Conservation (phyloP, 2,113 vertebrate genomes). For the Myrmecobius fasciatus region DNA sequence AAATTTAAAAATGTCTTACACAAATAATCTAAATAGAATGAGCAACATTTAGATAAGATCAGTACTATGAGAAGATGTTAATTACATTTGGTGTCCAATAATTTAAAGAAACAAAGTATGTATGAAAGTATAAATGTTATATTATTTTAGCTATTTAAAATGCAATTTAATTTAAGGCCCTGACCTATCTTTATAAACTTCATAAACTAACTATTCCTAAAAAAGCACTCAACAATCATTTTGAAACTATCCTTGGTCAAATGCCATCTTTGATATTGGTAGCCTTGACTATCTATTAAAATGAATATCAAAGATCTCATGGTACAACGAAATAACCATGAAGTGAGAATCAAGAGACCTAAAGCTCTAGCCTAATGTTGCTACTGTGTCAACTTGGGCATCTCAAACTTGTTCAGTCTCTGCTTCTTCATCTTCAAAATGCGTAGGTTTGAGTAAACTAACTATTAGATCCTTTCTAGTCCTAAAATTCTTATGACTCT, state of each 20-base stretch:
- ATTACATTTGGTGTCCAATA: background rate
- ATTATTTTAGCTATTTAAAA: background rate
- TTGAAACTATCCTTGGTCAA: background rate
- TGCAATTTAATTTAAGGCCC: background rate
- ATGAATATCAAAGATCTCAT: background rate
- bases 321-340: background rate
- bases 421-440: background rate
- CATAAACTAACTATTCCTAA: background rate
- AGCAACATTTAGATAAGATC: conserved; percentile 23
- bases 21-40: conserved; percentile 27
- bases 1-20: conserved; percentile 9
- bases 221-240: background rate
- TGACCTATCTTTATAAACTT: background rate
- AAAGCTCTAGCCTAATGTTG: background rate
- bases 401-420: background rate
- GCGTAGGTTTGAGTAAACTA: background rate
- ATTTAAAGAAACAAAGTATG: background rate
- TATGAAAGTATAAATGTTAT: background rate
- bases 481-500: background rate
- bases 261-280: background rate
- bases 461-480: background rate
- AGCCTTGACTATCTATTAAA: background rate
- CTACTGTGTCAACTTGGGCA: background rate
- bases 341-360: background rate
- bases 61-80: background rate